Conservation (phyloP, 2,888 invertebrate species). For the Sphecodes monilicornis region DNA sequence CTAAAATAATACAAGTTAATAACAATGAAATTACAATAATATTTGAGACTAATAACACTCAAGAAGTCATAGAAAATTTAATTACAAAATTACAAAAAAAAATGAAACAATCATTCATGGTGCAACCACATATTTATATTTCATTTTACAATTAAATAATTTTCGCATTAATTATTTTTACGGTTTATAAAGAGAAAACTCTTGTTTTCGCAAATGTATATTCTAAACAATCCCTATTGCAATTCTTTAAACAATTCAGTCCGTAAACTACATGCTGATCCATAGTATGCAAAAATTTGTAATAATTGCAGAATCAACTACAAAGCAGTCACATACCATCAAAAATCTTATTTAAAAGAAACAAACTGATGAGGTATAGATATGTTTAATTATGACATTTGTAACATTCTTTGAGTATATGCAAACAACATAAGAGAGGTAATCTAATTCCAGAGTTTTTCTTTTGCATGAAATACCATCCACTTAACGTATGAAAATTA, state of each 20-base stretch:
- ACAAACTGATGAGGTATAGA: conserved; percentile 51
- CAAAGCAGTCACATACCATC: conserved; percentile 47
- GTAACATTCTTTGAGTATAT: conserved; percentile 53
- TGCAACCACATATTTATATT: conserved; percentile 50
- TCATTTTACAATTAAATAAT: conserved; percentile 50
- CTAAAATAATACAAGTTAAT: conserved; percentile 46
- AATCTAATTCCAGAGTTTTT: conserved; percentile 50
- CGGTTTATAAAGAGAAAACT: conserved; percentile 37
- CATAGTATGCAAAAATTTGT: conserved; percentile 44
- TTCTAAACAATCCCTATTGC: conserved; percentile 47
- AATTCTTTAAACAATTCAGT: conserved; percentile 50
- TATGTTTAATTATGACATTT: conserved; percentile 58
- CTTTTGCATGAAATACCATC: conserved; percentile 61
- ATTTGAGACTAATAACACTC: conserved; percentile 28
- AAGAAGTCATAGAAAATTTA: conserved; percentile 36
- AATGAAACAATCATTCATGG: conserved; percentile 41
- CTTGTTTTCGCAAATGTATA: conserved; percentile 35
- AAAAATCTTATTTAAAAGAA: conserved; percentile 45
- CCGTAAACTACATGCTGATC: conserved; percentile 39
- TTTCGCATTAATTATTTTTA: conserved; percentile 28
- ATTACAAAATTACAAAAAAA: conserved; percentile 49
- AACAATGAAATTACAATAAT: conserved; percentile 45
- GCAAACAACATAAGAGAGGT: conserved; percentile 45
- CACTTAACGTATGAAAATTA: conserved; percentile 62
- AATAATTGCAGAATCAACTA: conserved; percentile 46